Conservation (phyloP, 23 tunicate species). For the Trididemnum clinides region DNA sequence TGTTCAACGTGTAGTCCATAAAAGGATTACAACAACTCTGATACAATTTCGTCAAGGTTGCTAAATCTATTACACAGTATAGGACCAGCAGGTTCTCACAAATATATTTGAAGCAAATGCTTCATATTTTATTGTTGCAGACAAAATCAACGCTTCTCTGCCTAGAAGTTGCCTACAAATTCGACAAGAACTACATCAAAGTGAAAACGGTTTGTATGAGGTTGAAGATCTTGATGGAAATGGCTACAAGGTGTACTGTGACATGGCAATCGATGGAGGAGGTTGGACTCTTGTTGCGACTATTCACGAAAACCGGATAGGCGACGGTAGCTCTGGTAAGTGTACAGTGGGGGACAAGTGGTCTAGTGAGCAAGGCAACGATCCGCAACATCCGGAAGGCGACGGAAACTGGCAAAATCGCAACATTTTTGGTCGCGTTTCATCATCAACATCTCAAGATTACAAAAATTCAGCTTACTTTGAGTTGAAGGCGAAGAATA, state of each 20-base stretch:
- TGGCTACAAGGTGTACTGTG: constrained; percentile 34
- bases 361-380: constrained; percentile 64
- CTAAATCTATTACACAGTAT: too few species aligned
- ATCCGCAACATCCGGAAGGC: constrained; percentile 14
- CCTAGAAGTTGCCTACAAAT: too few species aligned
- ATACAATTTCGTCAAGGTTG: too few species aligned
- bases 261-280: constrained; percentile 28
- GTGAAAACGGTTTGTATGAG: constrained; percentile 37
- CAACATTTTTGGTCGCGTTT: constrained; percentile 59
- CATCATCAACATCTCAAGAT: constrained; percentile 62
- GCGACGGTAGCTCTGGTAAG: constrained; percentile 29
- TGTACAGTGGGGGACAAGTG: constrained; percentile 64
- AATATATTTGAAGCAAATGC: too few species aligned
- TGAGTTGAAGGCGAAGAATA: constrained; percentile 54
- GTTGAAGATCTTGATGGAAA: constrained; percentile 11
- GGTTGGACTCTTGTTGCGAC: constrained; percentile 59
- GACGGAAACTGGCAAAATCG: constrained; percentile 53
- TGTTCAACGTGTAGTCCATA: too few species aligned
- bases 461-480: constrained; percentile 73
- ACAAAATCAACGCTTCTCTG: too few species aligned
- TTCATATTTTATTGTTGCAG: too few species aligned
- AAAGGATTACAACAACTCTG: too few species aligned
- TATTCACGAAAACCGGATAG: constrained; percentile 43
- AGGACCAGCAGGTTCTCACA: too few species aligned
- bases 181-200: too few species aligned